Evolutionary conservation across 2,888 invertebrate genomes (phyloP), one percentile per base, ranked within the genome.

Genomic region (Amphimallon solstitiale): DNA sequence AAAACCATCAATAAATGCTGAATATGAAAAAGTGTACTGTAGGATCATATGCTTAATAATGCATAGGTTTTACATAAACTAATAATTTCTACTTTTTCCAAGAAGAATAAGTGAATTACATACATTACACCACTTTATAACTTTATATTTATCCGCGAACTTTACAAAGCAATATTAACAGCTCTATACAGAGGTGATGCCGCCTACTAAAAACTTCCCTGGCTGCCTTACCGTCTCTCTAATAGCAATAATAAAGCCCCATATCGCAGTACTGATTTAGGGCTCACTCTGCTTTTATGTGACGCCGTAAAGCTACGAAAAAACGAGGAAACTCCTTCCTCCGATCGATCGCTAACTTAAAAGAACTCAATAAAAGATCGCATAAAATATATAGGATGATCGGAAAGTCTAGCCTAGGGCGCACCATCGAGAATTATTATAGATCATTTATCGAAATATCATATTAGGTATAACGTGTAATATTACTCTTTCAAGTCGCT

Each of bases 341-440:
- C 21, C 6, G 6, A 17, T 23, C 40, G 56, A 56, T 23, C 40
- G 21, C 21, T 40, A 40, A 21, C 40, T 40, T 35, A 40, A 23
- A 38, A 17, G 40, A 7, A 56, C 40, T 35, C 15, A 56, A 56
- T 56, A 56, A 56, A 56, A 56, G 56, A 56, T 23, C 40, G 56
- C 9, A 14, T 56, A 40, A 56, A 56, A 56, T 56, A n/a, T n/a
- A n/a, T 10, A 34, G 56, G 51, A 51, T 40, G 56, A 56, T 56
- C 56, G 40, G 37, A 23, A 40, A 56, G 17, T 21, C 21, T 15
- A 19, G 56, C 40, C 40, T 38, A 12, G 3, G 40, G 56, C 56
- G 56, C 10, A 38, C 56, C 40, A 56, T 56, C 56, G 14, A 19
- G 56, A 56, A 56, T 56, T 56, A 56, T 56, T 56, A 56, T 40